phyloP scores from a whole-genome alignment of 2,888 invertebrate genomes.

The Mycalesis mineus region DNA sequence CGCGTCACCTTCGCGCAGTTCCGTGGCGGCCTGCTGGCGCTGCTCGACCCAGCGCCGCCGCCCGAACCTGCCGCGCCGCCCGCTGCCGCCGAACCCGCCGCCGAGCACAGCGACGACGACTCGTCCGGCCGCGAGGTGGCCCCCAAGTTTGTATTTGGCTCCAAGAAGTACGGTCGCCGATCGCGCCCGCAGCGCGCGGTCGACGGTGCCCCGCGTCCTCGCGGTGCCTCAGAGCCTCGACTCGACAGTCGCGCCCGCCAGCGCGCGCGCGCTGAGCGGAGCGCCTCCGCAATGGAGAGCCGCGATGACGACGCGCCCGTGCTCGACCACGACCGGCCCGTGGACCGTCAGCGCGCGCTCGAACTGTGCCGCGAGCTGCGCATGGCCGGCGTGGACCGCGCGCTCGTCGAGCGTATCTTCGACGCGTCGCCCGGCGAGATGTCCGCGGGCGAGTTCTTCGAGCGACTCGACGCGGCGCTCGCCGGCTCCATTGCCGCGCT shows the following conservation, averaged over 20 bases:
- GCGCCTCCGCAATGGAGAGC: slow-evolving; percentile 53
- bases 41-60: slow-evolving; percentile 80
- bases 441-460: slow-evolving; percentile 71
- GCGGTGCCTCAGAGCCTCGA: slow-evolving; percentile 58
- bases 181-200: slow-evolving; percentile 77
- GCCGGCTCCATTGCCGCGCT: slow-evolving; percentile 49
- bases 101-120: slow-evolving; percentile 63
- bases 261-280: slow-evolving; percentile 50
- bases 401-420: slow-evolving; percentile 57
- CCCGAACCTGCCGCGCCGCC: slow-evolving; percentile 32
- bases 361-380: slow-evolving; percentile 57
- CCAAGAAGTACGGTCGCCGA: slow-evolving; percentile 86
- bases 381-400: slow-evolving; percentile 58
- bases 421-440: slow-evolving; percentile 48
- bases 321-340: slow-evolving; percentile 56
- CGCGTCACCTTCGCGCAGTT: slow-evolving; percentile 84
- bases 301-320: slow-evolving; percentile 33
- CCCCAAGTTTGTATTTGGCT: slow-evolving; percentile 84
- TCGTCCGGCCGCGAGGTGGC: slow-evolving; percentile 84
- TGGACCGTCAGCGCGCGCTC: slow-evolving; percentile 55
- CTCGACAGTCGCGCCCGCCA: slow-evolving; percentile 44
- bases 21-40: slow-evolving; percentile 84
- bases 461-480: slow-evolving; percentile 55
- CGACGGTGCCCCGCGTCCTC: slow-evolving; percentile 40
- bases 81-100: slow-evolving; percentile 32